These are phyloP conservation scores for Drosophila sulfurigaster DNA, from an alignment of 1,140 invertebrate species.

Conservation along the genomic window DNA sequence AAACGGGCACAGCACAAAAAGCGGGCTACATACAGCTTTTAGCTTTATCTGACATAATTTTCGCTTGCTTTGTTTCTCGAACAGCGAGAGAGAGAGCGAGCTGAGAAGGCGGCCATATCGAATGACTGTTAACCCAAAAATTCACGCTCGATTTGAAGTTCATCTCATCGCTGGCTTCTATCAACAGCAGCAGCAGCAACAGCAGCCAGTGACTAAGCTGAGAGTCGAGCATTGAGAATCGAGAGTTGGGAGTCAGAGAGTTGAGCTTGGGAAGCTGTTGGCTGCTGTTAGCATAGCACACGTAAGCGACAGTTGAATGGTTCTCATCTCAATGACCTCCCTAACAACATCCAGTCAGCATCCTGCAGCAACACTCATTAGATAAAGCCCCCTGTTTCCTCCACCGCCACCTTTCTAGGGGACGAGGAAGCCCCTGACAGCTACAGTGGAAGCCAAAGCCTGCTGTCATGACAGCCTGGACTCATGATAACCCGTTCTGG, in stretches of 20 bases:
- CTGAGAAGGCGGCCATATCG: constrained; percentile 22
- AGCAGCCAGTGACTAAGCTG: background rate
- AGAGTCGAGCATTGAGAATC: background rate
- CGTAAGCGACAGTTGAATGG: constrained; percentile 67
- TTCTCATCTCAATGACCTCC: constrained; percentile 62
- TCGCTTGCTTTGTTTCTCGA: constrained; percentile 64
- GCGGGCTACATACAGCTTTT: constrained; percentile 11
- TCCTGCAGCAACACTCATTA: constrained; percentile 58
- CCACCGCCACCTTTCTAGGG: too few relatives aligned
- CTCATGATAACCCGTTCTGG: constrained; percentile 19
- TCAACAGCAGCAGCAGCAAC: constrained; percentile 48
- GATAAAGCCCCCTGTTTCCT: constrained; percentile 41
- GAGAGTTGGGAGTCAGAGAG: background rate
- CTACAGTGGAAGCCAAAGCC: constrained; percentile 9
- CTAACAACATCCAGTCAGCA: constrained; percentile 39
- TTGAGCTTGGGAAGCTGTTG: background rate
- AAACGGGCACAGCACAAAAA: background rate
- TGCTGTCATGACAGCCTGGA: constrained; percentile 48
- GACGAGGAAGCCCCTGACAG: too few relatives aligned
- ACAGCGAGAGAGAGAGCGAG: too few relatives aligned
- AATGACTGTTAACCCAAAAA: constrained; percentile 55
- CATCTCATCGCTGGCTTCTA: constrained; percentile 50
- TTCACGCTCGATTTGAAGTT: constrained; percentile 75
- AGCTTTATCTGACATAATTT: constrained; percentile 62
- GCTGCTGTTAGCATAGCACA: constrained; percentile 31